These are phyloP conservation scores for Linnaemya vulpina DNA, from an alignment of 2,888 invertebrate species.

Conservation along the genomic window DNA sequence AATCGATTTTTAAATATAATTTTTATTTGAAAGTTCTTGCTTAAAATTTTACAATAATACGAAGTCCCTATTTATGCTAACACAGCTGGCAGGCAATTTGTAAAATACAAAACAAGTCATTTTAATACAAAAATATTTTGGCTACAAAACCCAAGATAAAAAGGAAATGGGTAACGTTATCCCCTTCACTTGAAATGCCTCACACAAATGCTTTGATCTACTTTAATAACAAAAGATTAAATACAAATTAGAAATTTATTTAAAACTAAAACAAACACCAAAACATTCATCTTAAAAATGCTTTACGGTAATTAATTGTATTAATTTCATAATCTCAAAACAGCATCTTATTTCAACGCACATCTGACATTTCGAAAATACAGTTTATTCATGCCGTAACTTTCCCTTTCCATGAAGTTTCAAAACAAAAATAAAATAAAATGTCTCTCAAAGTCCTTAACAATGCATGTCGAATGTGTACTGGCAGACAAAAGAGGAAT, in stretches of 20 bases:
- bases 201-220: background rate
- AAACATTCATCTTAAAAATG: background rate
- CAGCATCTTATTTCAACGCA: background rate
- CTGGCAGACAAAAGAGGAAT: slow-evolving; percentile 17
- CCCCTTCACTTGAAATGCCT: no score
- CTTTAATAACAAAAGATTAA: background rate
- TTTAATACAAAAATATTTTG: no score
- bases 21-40: no score
- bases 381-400: slow-evolving; percentile 5
- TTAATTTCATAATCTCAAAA: slow-evolving; percentile 8
- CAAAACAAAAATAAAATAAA: background rate
- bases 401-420: slow-evolving; percentile 56
- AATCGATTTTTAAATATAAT: no score
- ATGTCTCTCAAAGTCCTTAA: slow-evolving; percentile 35
- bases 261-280: background rate
- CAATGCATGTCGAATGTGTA: slow-evolving; percentile 51
- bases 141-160: no score
- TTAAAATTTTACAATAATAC: no score
- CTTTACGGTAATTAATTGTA: background rate
- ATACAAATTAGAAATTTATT: background rate
- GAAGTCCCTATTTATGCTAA: no score
- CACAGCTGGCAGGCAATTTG: no score
- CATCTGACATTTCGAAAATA: slow-evolving; percentile 21
- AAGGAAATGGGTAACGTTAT: no score
- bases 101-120: no score